A percentile compares a stretch with the other conserved stretches of the same genome.
Conservation (phyloP, 2,888 invertebrate species). For the Fabriciana adippe region DNA sequence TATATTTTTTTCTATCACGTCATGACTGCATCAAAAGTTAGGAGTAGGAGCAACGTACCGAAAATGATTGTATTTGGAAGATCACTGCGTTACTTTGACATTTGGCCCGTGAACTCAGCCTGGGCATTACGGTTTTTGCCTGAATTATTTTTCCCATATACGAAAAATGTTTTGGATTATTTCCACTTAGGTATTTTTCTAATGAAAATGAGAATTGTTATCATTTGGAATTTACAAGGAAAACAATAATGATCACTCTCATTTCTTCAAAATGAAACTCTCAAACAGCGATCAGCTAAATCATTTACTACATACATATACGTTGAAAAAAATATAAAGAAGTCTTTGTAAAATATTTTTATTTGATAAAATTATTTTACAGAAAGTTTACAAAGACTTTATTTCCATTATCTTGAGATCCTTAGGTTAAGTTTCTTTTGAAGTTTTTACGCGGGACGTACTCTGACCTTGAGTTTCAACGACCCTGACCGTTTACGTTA, state of each 20-base stretch:
- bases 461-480: slow-evolving; percentile 29
- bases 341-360: neutral
- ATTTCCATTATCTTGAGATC: slow-evolving; percentile 20
- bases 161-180: slow-evolving; percentile 16
- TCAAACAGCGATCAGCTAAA: no score
- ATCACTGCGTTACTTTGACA: slow-evolving; percentile 44
- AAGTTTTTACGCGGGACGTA: slow-evolving; percentile 28
- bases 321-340: no score
- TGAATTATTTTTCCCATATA: slow-evolving; percentile 28
- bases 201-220: no score
- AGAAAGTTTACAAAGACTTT: slow-evolving; percentile 5
- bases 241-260: no score
- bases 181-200: neutral
- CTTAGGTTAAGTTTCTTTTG: slow-evolving; percentile 23
- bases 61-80: slow-evolving; percentile 47
- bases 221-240: no score
- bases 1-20: neutral
- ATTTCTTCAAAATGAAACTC: no score
- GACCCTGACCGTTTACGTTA: slow-evolving; percentile 32
- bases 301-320: no score
- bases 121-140: slow-evolving; percentile 25
- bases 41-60: slow-evolving; percentile 46
- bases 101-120: slow-evolving; percentile 38
- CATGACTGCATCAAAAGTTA: slow-evolving; percentile 41
- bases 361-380: neutral